A percentile compares a stretch with the other conserved stretches of the same genome.
phyloP scores from a whole-genome alignment of 2,797 vertebrate species.

The Rhabdomys pumilio region DNA sequence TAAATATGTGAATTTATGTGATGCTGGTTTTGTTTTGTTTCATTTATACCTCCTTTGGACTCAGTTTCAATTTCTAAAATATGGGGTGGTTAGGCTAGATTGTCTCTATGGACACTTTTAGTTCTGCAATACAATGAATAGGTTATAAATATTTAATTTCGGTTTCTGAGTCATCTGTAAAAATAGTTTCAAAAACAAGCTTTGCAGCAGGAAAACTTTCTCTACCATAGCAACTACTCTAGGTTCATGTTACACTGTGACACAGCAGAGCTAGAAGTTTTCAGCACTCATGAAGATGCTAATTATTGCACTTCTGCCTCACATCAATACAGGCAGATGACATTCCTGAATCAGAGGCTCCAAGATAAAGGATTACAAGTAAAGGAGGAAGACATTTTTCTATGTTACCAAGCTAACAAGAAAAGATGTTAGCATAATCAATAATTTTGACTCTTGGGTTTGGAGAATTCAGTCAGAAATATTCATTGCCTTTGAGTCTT shows the following conservation, averaged over 20 bases:
- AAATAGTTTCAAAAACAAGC: constrained; percentile 76
- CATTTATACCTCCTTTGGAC: constrained; percentile 22
- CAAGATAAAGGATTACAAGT: constrained; percentile 38
- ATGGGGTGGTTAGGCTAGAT: not conserved
- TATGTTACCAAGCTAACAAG: constrained; percentile 13
- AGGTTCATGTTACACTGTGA: constrained; percentile 15
- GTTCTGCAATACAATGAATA: constrained; percentile 64
- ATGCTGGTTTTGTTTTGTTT: not conserved
- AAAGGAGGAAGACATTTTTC: not conserved
- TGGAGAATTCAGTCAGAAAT: not conserved
- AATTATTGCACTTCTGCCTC: constrained; percentile 35
- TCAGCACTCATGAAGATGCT: constrained; percentile 1
- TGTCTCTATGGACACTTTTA: constrained; percentile 55
- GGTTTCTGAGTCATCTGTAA: constrained; percentile 75
- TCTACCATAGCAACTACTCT: constrained; percentile 63
- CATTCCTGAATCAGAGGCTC: constrained; percentile 9
- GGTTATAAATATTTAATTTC: constrained; percentile 80
- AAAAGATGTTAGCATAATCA: not conserved
- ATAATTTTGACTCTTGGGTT: not conserved
- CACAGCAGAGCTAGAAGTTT: not conserved
- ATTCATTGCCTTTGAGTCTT: not conserved
- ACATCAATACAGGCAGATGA: not conserved
- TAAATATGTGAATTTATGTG: not conserved
- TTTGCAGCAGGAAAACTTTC: constrained; percentile 62
- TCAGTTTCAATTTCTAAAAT: constrained; percentile 67